Base-by-base conservation (phyloP, 1,140 invertebrate genomes). In the Mesaphorura yosii region DNA sequence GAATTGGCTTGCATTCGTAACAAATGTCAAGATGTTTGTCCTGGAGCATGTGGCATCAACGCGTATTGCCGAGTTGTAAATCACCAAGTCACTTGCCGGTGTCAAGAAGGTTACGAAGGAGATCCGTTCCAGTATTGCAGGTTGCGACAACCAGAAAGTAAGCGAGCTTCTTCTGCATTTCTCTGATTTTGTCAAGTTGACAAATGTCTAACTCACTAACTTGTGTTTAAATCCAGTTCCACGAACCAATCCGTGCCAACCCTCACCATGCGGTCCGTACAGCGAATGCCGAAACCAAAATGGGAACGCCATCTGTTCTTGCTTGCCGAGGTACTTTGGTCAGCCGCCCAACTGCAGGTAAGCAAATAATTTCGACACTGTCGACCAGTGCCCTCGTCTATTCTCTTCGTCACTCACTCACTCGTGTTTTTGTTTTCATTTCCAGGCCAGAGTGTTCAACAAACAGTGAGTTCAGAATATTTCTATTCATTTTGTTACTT, bases 61-160 rank as follows among this genome's bases (percentile, higher is more conserved):
- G 76, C 78, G 25, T 88, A 84, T 66, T 88, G 82, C 82, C 20
- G 60, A 73, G 82, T 85, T 17, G 76, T 81, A 25, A 84, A 84
- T 64, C 84, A 86, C 63, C 73, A 76, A 51, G 78, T 84, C 12
- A 69, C 80, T 52, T 88, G 86, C 64, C 76, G 74, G 48, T 84
- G 62, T 44, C 57, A 55, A 17, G 51, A 31, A 15, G 53, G 58
- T 14, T 62, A 42, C 48, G 37, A 25, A 20, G 60, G 54, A 6
- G 39, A 48, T 19, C 45, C 55, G 37, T 29, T 48, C 26, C 15
- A 51, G 57, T 10, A 26, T 22, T 46, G 44, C 28, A 15, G 22
- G 66, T 20, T 12, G 38, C 15, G 20, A 41, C n/a, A 41, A 19
- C 31, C 31, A 34, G 31, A 34, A 34, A n/a, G 31, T 34, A 10